Evolutionary conservation across 2,113 vertebrate species (phyloP), one percentile per base, ranked within the genome.

Genomic region (Equus quagga): DNA sequence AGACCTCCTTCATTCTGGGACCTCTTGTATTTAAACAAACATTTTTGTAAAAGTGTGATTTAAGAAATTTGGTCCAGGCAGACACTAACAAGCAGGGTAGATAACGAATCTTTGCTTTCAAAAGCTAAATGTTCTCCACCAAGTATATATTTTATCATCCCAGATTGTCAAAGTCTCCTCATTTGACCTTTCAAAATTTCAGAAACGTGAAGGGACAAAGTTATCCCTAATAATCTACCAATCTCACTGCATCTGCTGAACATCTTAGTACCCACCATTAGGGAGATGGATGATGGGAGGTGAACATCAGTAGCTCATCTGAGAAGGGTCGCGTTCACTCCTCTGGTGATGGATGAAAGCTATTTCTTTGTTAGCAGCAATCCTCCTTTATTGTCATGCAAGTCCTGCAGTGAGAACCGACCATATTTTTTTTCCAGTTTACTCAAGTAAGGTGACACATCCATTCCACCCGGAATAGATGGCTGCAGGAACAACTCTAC

Each of bases 121-220:
- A 94, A 94, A 97, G 64, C 41, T n/a, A 4, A 98, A 80, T 8
- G 31, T 91, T 96, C 67, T 70, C 46, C 44, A 88, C 60, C 28
- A 56, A n/a, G 51, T 62, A 76, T 21, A 56, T 83, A 73, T 94
- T 97, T 98, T 95, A 79, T 36, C 91, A 73, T 56, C 54, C 44
- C 36, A 67, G 62, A 91, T 60, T 73, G 89, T 89, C 96, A 95
- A 96, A 95, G 26, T 13, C 51, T 97, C 91, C 97, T 96, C 73
- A 21, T 96, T 96, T 97, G 95, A 97, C 95, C 97, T 98, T 98
- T 86, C 90, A 94, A 36, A 91, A 60, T 96, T 97, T 97, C 95
- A 67, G 49, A 96, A 97, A 78, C 58, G 85, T 8, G 0, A 19
- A 84, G 64, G 76, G 89, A 96, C 89, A 56, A 94, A 98, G 76